Conservation (phyloP, 2,113 vertebrate species). For the Motacilla alba region DNA sequence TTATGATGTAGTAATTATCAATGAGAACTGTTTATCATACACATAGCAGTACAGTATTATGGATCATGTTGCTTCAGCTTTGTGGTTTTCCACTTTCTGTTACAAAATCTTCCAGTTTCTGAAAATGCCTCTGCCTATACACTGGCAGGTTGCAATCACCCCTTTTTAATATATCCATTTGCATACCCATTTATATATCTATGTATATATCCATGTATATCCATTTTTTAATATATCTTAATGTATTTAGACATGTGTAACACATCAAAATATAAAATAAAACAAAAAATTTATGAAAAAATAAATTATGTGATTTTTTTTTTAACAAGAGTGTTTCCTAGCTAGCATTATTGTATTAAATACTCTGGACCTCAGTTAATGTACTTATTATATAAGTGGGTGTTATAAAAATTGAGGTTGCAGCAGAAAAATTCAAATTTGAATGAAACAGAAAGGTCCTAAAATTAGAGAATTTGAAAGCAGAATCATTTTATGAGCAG, state of each 20-base stretch:
- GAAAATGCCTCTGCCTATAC: neutral
- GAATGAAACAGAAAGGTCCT: neutral
- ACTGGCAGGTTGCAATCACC: neutral
- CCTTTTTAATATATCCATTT: neutral
- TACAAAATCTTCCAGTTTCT: neutral
- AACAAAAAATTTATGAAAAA: neutral
- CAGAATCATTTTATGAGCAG: neutral
- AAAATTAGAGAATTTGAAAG: slow-evolving; percentile 6
- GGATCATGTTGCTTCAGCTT: neutral
- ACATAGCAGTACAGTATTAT: neutral
- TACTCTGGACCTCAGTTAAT: neutral
- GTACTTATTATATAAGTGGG: neutral
- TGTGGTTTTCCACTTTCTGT: neutral
- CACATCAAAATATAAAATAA: neutral
- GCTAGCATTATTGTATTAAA: neutral
- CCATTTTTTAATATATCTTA: neutral
- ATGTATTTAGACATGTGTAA: neutral
- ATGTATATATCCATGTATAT: neutral
- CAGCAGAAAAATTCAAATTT: neutral
- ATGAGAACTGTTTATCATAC: neutral
- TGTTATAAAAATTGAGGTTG: neutral
- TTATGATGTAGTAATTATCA: neutral
- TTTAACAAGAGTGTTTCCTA: neutral
- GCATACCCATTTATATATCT: neutral
- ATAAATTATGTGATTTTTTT: neutral